Evolutionary conservation across 2,797 vertebrate species (phyloP).

Genomic region (Girardinus metallicus): DNA sequence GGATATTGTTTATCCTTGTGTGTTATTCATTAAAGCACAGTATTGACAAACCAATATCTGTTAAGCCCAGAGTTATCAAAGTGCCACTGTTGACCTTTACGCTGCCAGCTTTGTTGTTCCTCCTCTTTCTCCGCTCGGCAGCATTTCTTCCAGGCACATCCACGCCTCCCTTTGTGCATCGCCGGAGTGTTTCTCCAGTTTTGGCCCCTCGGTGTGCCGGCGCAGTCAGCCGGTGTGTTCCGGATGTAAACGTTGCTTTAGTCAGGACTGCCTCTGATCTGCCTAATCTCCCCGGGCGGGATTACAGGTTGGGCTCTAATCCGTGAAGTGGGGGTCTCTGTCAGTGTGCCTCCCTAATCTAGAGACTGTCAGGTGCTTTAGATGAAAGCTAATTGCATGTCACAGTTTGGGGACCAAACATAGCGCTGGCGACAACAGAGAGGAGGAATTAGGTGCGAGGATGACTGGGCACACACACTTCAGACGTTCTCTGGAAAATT

Average conservation of each 20-base stretch:
- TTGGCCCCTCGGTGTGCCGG: constrained; percentile 56
- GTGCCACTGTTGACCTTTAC: constrained; percentile 71
- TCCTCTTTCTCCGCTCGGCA: constrained; percentile 30
- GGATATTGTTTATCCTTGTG: constrained; percentile 15
- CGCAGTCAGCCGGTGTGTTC: constrained; percentile 65
- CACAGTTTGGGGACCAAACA: constrained; percentile 65
- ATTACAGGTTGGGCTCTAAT: constrained; percentile 81
- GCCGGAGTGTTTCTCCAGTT: constrained; percentile 54
- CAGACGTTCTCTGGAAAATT: constrained; percentile 41
- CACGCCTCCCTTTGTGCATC: constrained; percentile 50
- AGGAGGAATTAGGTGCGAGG: constrained; percentile 39
- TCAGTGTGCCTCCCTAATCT: constrained; percentile 72
- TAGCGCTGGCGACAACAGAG: constrained; percentile 55
- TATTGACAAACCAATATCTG: constrained; percentile 51
- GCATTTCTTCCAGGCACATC: constrained; percentile 53
- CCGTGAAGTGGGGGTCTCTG: constrained; percentile 72
- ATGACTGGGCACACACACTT: constrained; percentile 27
- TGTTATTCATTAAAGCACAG: constrained; percentile 55
- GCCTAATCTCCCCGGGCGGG: constrained; percentile 73
- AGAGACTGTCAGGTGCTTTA: constrained; percentile 75
- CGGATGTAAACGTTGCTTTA: constrained; percentile 71
- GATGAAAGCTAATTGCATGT: constrained; percentile 80
- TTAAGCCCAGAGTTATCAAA: constrained; percentile 55
- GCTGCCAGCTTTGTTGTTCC: constrained; percentile 49
- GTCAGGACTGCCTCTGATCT: constrained; percentile 77